Percentiles rank a stretch among this genome's conserved stretches.
Conservation (phyloP, 2,797 vertebrate species). For the Labroides dimidiatus region DNA sequence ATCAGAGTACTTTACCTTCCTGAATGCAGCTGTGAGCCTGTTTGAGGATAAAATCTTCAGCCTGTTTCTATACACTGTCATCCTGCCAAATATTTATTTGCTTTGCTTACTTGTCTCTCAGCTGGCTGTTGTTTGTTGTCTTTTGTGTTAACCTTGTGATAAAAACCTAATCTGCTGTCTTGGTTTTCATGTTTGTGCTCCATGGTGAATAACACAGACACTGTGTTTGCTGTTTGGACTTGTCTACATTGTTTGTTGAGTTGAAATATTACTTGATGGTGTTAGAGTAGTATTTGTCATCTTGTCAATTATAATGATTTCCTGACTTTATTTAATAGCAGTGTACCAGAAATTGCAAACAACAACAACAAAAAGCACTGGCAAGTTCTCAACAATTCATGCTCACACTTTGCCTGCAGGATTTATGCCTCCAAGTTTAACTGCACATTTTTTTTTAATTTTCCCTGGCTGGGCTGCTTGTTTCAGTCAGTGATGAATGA, state of each 20-base stretch:
- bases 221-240: slow-evolving; percentile 5
- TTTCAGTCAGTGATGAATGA: slow-evolving; percentile 52
- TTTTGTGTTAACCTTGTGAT: slow-evolving; percentile 38
- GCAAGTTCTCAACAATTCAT: slow-evolving; percentile 10
- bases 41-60: slow-evolving; percentile 31
- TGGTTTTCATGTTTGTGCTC: slow-evolving; percentile 9
- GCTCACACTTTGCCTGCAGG: slow-evolving; percentile 15
- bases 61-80: slow-evolving; percentile 36
- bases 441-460: slow-evolving; percentile 15
- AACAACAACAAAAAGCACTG: slow-evolving; percentile 21
- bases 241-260: neutral
- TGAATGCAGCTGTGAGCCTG: no score
- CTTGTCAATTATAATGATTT: neutral
- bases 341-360: neutral
- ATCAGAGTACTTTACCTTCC: slow-evolving; percentile 8
- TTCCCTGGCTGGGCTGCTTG: slow-evolving; percentile 33
- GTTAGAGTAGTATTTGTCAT: neutral
- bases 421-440: slow-evolving; percentile 31
- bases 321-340: slow-evolving; percentile 16
- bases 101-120: slow-evolving; percentile 32
- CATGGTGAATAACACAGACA: neutral
- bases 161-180: slow-evolving; percentile 17
- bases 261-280: slow-evolving; percentile 6
- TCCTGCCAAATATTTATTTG: slow-evolving; percentile 39
- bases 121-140: slow-evolving; percentile 37